A percentile compares a stretch with the other conserved stretches of the same genome.
Conservation (phyloP, 2,888 invertebrate species). For the Pristionchus arcanus region DNA sequence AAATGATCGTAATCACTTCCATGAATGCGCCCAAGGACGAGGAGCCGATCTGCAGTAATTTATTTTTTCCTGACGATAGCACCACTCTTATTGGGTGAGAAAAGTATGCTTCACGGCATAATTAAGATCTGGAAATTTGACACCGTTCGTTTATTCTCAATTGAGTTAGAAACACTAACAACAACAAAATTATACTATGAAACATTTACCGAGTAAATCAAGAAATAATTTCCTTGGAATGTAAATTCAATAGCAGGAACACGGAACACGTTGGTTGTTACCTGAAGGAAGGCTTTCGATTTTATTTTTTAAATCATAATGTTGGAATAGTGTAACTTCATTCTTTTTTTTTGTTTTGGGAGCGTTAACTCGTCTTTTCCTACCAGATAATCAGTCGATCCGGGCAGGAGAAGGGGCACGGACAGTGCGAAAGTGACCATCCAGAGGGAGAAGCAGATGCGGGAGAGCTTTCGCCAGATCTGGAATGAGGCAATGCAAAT, state of each 20-base stretch:
- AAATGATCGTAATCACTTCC: neutral
- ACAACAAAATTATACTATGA: neutral
- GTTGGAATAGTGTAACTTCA: too few relatives aligned
- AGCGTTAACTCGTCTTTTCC: neutral
- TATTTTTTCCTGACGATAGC: too few relatives aligned
- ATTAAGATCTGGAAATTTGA: neutral
- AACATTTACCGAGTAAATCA: constrained; percentile 1
- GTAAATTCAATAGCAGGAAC: neutral
- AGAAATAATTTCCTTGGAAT: constrained; percentile 3
- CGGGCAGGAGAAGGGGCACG: constrained; percentile 6
- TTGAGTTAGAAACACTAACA: neutral
- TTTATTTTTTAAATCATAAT: neutral
- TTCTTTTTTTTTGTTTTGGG: too few relatives aligned
- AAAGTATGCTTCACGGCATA: neutral
- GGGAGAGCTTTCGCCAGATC: constrained; percentile 20
- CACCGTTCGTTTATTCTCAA: neutral
- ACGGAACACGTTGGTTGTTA: neutral
- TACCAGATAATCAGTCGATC: neutral
- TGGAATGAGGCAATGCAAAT: too few relatives aligned
- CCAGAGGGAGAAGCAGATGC: constrained; percentile 13
- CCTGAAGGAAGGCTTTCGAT: neutral
- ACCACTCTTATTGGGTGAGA: too few relatives aligned
- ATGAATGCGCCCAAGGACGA: neutral
- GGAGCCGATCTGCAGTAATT: neutral
- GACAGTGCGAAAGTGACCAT: neutral